Base-by-base conservation (phyloP, 2,113 vertebrate genomes). In the Perca fluviatilis region DNA sequence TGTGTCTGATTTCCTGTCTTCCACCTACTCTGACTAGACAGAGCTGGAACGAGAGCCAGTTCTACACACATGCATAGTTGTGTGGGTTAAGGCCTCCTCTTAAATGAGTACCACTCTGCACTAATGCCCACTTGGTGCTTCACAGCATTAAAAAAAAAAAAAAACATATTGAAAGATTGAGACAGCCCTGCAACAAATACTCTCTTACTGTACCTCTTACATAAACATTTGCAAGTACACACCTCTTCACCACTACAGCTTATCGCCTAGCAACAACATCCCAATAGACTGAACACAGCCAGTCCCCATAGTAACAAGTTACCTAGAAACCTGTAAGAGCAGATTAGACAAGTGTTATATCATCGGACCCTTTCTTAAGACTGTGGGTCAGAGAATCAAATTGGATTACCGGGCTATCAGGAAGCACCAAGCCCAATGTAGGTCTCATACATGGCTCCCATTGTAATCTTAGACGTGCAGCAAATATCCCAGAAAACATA, bases 221-320 rank as follows among this genome's bases (percentile, higher is more conserved):
- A 60, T 74, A 25, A 56, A 73, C 80, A 67, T 50, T 74, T 25
- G 16, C 64, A 63, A 50, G 53, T 66, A 79, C 33, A 51, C 33
- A 66, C 49, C 58, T 53, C 68, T 74, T 76, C 57, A 68, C 76
- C n/a, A 65, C 56, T 58, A 84, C 73, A 70, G 30, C 47, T 27
- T 78, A 82, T 71, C 66, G 79, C 92, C 84, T 86, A 90, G 92
- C 87, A 90, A 92, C 89, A 89, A 51, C 87, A 71, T 91, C 88
- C 83, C 74, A 71, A 66, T 85, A 82, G 73, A 84, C 82, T 70
- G 69, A 92, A 86, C 77, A 91, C 84, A 84, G 78, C 74, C 83
- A 46, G 80, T 89, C 82, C 82, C 84, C 81, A 88, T 90, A 79
- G 89, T 84, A 92, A 92, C 91, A n/a, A 40, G 84, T 90, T 91